A percentile compares a stretch with the other conserved stretches of the same genome.
Conservation (phyloP, 2,113 vertebrate genomes). For the Siniperca knerii region DNA sequence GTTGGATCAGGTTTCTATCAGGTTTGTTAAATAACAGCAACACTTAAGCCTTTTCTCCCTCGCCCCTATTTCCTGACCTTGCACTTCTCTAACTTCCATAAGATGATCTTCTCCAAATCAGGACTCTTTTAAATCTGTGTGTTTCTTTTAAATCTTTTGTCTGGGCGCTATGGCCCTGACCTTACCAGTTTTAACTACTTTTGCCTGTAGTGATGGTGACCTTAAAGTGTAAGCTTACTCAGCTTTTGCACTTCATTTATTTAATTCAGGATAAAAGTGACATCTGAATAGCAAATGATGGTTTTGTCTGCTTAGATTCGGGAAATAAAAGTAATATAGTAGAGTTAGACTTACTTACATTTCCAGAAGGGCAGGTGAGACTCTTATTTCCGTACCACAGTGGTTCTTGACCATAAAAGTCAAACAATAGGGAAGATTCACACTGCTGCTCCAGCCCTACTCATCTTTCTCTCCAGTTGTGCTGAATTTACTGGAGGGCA, state of each 20-base stretch:
- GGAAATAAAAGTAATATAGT: slow-evolving; percentile 14
- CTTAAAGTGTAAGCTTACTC: not conserved
- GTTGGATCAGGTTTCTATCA: slow-evolving; percentile 3
- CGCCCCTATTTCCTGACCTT: not conserved
- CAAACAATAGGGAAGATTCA: not conserved
- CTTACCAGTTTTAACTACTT: not conserved
- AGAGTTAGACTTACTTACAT: not conserved
- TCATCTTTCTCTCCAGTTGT: slow-evolving; percentile 7
- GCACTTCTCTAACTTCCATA: not conserved
- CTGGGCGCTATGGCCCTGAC: not conserved
- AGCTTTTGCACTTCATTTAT: not conserved
- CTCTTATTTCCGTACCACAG: slow-evolving; percentile 31
- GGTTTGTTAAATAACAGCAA: not conserved
- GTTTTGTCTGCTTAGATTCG: not conserved
- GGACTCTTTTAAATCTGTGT: not conserved
- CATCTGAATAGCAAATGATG: not conserved
- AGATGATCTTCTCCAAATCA: not conserved
- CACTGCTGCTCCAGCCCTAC: not conserved
- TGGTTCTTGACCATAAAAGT: slow-evolving; percentile 23
- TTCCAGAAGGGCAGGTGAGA: not conserved
- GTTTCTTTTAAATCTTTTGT: not conserved
- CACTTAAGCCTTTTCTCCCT: not conserved
- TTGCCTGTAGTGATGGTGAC: not conserved
- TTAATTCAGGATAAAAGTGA: slow-evolving; percentile 1
- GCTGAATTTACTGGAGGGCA: slow-evolving; percentile 19